Conservation (phyloP, 2,113 vertebrate species). For the Hippocampus mohnikei region DNA sequence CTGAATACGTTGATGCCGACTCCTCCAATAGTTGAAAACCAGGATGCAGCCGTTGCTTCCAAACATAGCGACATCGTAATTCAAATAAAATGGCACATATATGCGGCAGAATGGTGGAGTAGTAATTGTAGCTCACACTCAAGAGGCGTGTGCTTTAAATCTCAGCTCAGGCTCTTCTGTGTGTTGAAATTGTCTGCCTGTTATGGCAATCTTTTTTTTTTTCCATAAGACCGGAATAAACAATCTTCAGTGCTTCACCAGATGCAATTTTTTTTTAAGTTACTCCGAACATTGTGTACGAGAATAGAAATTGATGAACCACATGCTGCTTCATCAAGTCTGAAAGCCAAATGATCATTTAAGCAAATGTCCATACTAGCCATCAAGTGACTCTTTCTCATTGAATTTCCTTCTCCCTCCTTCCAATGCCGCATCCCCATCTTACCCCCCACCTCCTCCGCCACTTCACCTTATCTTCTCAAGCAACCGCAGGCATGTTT, state of each 20-base stretch:
- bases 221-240: no score
- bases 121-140: neutral
- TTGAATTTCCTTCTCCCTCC: slow-evolving; percentile 9
- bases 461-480: slow-evolving; percentile 5
- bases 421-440: no score
- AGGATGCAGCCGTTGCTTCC: neutral
- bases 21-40: neutral
- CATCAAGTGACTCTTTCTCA: slow-evolving; percentile 17
- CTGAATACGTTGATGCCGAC: neutral
- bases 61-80: neutral
- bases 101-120: neutral
- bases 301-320: neutral
- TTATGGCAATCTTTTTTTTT: no score
- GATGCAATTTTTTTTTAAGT: neutral
- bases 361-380: no score
- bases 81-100: neutral
- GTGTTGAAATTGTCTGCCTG: no score
- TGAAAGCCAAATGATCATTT: neutral
- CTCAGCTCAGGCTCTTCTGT: no score
- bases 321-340: neutral
- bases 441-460: neutral
- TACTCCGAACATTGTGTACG: neutral
- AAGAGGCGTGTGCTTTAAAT: no score
- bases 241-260: no score
- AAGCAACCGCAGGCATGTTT: slow-evolving; percentile 76